These are phyloP conservation scores for Sus cebifrons DNA, from an alignment of 2,797 vertebrate genomes.

Conservation along the genomic window DNA sequence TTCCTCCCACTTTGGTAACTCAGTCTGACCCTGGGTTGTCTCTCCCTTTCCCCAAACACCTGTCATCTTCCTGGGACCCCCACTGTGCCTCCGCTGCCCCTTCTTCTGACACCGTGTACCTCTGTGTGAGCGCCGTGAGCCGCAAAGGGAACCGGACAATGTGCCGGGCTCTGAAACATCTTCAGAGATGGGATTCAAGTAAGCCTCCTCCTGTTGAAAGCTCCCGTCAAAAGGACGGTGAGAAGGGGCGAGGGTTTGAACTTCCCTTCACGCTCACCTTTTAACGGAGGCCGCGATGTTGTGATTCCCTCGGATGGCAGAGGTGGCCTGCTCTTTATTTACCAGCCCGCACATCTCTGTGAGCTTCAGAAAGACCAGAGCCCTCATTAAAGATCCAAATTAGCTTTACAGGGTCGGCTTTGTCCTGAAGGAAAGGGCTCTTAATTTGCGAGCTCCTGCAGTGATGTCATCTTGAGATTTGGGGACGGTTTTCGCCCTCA, in stretches of 20 bases:
- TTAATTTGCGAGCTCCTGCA: conserved; percentile 34
- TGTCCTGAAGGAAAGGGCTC: conserved; percentile 38
- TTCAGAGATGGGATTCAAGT: conserved; percentile 56
- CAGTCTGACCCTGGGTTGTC: conserved; percentile 54
- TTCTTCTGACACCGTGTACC: conserved; percentile 44
- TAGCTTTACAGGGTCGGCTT: background rate
- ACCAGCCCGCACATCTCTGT: background rate
- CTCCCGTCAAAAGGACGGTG: conserved; percentile 66
- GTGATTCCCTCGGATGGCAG: conserved; percentile 37
- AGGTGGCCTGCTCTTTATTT: conserved; percentile 68
- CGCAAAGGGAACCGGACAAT: conserved; percentile 54
- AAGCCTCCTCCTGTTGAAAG: background rate
- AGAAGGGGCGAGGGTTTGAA: conserved; percentile 67
- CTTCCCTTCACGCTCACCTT: conserved; percentile 73
- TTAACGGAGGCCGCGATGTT: conserved; percentile 56
- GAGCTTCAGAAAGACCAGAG: conserved; percentile 48
- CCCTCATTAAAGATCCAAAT: conserved; percentile 61
- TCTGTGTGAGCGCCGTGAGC: accelerated
- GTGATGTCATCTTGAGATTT: conserved; percentile 34
- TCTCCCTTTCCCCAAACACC: conserved; percentile 71
- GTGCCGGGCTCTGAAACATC: accelerated
- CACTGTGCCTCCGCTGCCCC: conserved; percentile 59
- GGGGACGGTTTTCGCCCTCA: background rate
- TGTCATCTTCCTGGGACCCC: conserved; percentile 82
- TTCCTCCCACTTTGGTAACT: conserved; percentile 76